Evolutionary conservation across 2,797 vertebrate genomes (phyloP), one percentile per base, ranked within the genome.

Genomic region (Phylloscopus collybita): DNA sequence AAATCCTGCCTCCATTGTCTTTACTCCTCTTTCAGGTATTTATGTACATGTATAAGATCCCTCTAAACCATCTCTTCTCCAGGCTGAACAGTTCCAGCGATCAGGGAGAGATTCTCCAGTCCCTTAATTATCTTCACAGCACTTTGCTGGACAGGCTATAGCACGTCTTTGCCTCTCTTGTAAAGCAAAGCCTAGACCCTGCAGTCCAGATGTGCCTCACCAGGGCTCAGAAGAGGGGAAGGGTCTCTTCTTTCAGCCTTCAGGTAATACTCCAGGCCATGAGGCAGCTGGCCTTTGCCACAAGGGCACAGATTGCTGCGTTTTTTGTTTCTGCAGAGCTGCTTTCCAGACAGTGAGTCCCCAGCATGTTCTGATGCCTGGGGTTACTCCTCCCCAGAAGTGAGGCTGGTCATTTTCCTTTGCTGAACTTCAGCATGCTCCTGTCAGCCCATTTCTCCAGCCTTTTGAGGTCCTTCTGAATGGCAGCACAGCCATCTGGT

Each of bases 31-130:
- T 25, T n/a, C 32, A 49, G 25, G 7, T 54, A 50, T 70, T 69
- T 72, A 14, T 13, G 17, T 1, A 40, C 2, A 2, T 3, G 3
- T 5, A 7, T 11, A 84, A 34, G 21, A 59, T 20, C 3, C 13
- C 26, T 27, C 32, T 65, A 45, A 84, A 27, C 12, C 9, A 47
- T 23, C 25, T 45, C n/a, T 53, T 34, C n/a, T 72, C 38, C 11
- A 27, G 30, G 21, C 6, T 60, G 80, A 78, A 34, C 3, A 30
- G n/a, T 26, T 45, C 17, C 38, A 47, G 22, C 9, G 34, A 6
- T 40, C 29, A 34, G 13, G 26, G 25, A 20, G 13, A 53, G 38
- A 59, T 42, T 40, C 13, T 72, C 13, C n/a, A 54, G 18, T 17
- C 16, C 11, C 15, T 72, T 29, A 69, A 14, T 20, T 25, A 32